Evolutionary conservation across 2,888 invertebrate species (phyloP), one percentile per base, ranked within the genome.

Genomic region (Magallana nippona): DNA sequence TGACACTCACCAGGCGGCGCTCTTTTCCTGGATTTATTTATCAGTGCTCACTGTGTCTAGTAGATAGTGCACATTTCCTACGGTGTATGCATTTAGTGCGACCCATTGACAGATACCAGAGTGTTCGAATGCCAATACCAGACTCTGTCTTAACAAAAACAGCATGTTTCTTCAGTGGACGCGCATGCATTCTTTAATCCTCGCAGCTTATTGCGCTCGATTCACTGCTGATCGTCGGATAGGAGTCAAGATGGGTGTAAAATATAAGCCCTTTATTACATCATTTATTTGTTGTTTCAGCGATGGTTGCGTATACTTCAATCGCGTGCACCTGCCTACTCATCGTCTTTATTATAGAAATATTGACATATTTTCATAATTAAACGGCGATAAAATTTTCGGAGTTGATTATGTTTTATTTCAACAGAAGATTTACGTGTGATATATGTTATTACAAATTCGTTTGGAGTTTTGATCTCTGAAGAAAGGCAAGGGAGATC

Each of bases 211-310:
- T 27, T 27, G 27, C 27, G 27, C 27, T 27, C 27, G 27, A 27
- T 27, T 27, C 27, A 71, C 27, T 32, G 22, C 19, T 15, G 71
- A 71, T 10, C 71, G 32, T 22, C 71, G 13, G 60, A 60, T 19
- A 60, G 71, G 13, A 32, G 71, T 32, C 22, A 15, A 60, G 32
- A 71, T 71, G 71, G 27, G 60, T 60, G 27, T 32, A 71, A 27
- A 19, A 71, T 71, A 71, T 27, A 71, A 11, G 5, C 44, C 19
- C 32, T 71, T 71, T 71, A 71, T 27, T 71, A 71, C 71, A 27
- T 71, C 71, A 71, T 71, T 71, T 27, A 71, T 71, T 71, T 13
- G 22, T 13, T 71, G 71, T 71, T 71, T 27, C 71, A 71, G 27
- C 13, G 71, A n/a, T n/a, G n/a, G n/a, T n/a, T 60, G n/a, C n/a